Percentiles rank a stretch among this genome's conserved stretches.
Conservation (phyloP, 2,888 invertebrate species). For the Phaedon cochleariae region DNA sequence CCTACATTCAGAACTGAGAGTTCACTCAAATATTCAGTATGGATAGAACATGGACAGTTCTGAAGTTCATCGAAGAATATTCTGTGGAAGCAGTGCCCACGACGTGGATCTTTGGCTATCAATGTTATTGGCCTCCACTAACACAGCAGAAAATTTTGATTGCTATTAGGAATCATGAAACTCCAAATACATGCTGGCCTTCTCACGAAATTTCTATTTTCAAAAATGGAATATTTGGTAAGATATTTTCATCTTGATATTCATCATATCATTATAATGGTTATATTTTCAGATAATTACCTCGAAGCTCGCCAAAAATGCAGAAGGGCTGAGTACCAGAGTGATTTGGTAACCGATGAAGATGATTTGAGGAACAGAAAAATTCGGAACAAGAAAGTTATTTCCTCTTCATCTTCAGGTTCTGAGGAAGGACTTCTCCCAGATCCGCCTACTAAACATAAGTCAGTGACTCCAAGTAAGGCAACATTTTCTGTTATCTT, state of each 20-base stretch:
- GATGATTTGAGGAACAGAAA: slow-evolving; percentile 4
- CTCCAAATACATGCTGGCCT: background rate
- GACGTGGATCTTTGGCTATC: slow-evolving; percentile 3
- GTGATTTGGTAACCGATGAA: slow-evolving; percentile 9
- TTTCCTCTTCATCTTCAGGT: background rate
- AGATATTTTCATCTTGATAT: background rate
- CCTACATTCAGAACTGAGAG: too few species aligned
- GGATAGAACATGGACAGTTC: slow-evolving; percentile 12
- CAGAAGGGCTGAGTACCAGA: slow-evolving; percentile 6
- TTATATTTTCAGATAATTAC: too few species aligned
- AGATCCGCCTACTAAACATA: slow-evolving; percentile 2
- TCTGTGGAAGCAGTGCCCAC: slow-evolving; percentile 13
- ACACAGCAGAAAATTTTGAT: slow-evolving; percentile 2
- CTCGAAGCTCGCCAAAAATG: slow-evolving; percentile 15
- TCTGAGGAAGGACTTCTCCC: background rate
- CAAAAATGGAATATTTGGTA: slow-evolving; percentile 8
- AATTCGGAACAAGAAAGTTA: background rate
- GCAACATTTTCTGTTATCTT: too few species aligned
- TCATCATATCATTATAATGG: background rate
- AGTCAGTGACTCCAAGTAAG: slow-evolving; percentile 3
- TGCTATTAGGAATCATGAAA: background rate
- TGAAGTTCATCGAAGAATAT: slow-evolving; percentile 3
- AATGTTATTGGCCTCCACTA: slow-evolving; percentile 6
- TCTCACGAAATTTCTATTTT: slow-evolving; percentile 11
- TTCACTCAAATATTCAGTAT: background rate